Evolutionary conservation across 1,140 invertebrate species (phyloP), one percentile per base, ranked within the genome.

Genomic region (Euwallacea fornicatus): DNA sequence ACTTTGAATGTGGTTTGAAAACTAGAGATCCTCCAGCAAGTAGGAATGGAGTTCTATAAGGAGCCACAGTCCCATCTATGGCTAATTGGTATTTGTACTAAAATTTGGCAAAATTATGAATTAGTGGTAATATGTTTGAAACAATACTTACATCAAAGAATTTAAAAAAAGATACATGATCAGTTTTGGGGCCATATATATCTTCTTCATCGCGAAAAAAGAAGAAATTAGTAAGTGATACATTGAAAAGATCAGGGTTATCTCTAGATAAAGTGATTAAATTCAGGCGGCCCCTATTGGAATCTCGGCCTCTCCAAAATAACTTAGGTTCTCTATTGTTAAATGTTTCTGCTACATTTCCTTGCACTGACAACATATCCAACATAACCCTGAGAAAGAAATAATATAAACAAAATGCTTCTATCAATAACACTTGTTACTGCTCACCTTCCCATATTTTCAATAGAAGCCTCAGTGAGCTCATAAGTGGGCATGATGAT

Each of bases 401-500:
- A 11, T 50, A 2, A 50, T 3, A 55, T 55, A 13, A 42, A 46
- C 2, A 50, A 42, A 6, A 54, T 55, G 0, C 13, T 65, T 50
- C 7, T 50, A 50, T 11, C 46, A 50, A 54, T 44, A 73, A 69
- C 46, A 7, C 21, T 59, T 65, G 16, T 7, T 10, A 33, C 4
- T 62, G 43, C 63, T 78, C 84, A 95, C 92, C 91, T 90, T 78
- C 91, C 91, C 93, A 97, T 95, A 83, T 90, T 91, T 84, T 98
- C 92, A 63, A 98, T 81, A 1, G 93, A 90, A 7, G 96, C 91
- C 84, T 97, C 92, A 3, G 95, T 97, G 42, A 98, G 86, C 80
- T 98, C 95, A 84, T 98, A 98, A 2, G 96, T 98, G 9, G 97
- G 97, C 84, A 98, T 87, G 61, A 97, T 86, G 81, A 99, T 97